Evolutionary conservation across 2,888 invertebrate genomes (phyloP), one percentile per base, ranked within the genome.

Genomic region (Ophioninae sp.): DNA sequence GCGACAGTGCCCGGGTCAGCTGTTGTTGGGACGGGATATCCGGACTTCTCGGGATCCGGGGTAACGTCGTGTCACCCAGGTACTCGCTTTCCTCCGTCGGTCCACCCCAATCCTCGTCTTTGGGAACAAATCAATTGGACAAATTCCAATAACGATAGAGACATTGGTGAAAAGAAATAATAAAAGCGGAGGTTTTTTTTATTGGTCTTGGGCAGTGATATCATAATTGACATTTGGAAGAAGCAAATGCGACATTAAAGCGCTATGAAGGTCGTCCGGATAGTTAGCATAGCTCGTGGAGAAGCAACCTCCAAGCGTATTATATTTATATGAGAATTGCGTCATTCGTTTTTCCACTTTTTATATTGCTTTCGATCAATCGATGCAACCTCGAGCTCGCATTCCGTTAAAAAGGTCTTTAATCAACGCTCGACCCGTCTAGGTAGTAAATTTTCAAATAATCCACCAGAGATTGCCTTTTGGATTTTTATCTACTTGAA

Each of bases 51-150:
- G 90, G 86, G 37, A 93, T 85, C 65, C 93, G 89, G 7, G 93
- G 92, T 69, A 92, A 74, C 6, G 91, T 92, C 51, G 92, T 75
- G 85, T 89, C 92, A 3, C 85, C 90, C 44, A 90, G 88, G 85
- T 91, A 93, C 61, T 91, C 91, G 71, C 88, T 88, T 44, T 93
- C 92, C 73, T 92, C 92, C n/a, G 87, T 86, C 5, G 89, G 85
- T 13, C 87, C 91, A 30, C 92, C 91, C 96, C 96, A 96, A 90
- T 96, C 96, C 89, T 96, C 96, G 93, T 96, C 96, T 96, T 94
- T 9, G 90, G 71, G 86, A 86, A 89, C n/a, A 8, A 39, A 39
- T 9, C 41, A 68, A 59, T 61, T 58, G 8, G 13, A 59, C 17
- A 10, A 59, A 22, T 51, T 51, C 17, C 51, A 51, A 3, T 37